phyloP scores from a whole-genome alignment of 2,888 invertebrate species.

The Phalera bucephala region DNA sequence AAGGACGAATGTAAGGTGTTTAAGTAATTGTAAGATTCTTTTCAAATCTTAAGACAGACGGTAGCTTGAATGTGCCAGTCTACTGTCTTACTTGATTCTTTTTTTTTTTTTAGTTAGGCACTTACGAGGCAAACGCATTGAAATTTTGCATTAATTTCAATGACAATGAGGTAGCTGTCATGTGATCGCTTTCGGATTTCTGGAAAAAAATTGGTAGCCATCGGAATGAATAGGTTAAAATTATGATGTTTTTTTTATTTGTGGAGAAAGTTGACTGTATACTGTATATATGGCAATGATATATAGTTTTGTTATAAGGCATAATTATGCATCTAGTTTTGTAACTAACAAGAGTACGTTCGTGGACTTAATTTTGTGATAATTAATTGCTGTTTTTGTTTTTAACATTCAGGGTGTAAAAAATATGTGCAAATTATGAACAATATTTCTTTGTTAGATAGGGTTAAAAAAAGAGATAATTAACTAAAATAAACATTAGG shows the following conservation, averaged over 20 bases:
- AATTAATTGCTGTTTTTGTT: too few relatives aligned
- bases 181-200: neutral
- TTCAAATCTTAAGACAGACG: slow-evolving; percentile 12
- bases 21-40: slow-evolving; percentile 35
- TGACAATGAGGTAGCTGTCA: neutral
- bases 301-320: too few relatives aligned
- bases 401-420: too few relatives aligned
- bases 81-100: slow-evolving; percentile 3
- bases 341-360: too few relatives aligned
- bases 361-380: too few relatives aligned
- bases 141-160: too few relatives aligned
- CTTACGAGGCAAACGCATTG: neutral
- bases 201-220: neutral
- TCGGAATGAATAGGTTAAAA: neutral
- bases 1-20: slow-evolving; percentile 53
- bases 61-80: slow-evolving; percentile 2
- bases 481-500: too few relatives aligned
- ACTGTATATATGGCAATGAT: neutral
- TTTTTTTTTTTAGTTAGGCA: slow-evolving; percentile 8
- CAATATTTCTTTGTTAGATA: too few relatives aligned
- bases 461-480: too few relatives aligned
- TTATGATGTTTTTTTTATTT: neutral
- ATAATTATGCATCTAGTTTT: too few relatives aligned
- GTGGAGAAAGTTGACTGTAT: neutral
- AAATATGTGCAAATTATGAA: too few relatives aligned